Conservation (phyloP, 2,888 invertebrate species). For the Parnassius glacialis region DNA sequence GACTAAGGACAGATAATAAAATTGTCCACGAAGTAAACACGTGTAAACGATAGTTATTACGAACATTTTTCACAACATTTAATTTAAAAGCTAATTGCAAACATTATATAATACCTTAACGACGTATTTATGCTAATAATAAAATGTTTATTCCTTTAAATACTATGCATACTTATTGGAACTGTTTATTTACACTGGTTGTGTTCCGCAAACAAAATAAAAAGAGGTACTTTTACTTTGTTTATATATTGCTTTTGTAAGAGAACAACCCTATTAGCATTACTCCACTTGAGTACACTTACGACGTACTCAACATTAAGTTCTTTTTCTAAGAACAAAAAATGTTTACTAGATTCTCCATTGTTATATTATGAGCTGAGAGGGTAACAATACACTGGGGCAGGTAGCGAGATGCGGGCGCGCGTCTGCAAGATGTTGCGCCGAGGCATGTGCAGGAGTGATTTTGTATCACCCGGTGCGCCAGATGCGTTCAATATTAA, state of each 20-base stretch:
- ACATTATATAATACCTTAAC: no score
- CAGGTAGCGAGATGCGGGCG: conserved; percentile 74
- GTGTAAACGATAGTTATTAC: no score
- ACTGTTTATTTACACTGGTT: not conserved
- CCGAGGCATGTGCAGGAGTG: conserved; percentile 60
- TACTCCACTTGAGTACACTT: conserved; percentile 49
- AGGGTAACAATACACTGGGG: conserved; percentile 57
- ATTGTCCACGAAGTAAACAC: not conserved
- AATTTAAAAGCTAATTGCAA: no score
- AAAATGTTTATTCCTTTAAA: no score
- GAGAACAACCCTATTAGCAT: conserved; percentile 32
- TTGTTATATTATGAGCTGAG: conserved; percentile 44
- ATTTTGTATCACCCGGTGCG: conserved; percentile 51
- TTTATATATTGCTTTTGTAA: no score
- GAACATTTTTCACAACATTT: no score
- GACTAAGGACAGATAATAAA: not conserved
- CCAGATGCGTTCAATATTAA: conserved; percentile 51
- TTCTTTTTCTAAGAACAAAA: conserved; percentile 58
- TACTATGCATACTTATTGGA: not conserved
- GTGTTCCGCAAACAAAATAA: no score
- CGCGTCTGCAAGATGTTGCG: conserved; percentile 44
- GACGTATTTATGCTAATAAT: no score
- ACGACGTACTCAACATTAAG: conserved; percentile 47
- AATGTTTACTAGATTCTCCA: conserved; percentile 57
- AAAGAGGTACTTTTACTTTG: no score